phyloP scores from a whole-genome alignment of 1,140 invertebrate species.

The Philopotamus ludificatus region DNA sequence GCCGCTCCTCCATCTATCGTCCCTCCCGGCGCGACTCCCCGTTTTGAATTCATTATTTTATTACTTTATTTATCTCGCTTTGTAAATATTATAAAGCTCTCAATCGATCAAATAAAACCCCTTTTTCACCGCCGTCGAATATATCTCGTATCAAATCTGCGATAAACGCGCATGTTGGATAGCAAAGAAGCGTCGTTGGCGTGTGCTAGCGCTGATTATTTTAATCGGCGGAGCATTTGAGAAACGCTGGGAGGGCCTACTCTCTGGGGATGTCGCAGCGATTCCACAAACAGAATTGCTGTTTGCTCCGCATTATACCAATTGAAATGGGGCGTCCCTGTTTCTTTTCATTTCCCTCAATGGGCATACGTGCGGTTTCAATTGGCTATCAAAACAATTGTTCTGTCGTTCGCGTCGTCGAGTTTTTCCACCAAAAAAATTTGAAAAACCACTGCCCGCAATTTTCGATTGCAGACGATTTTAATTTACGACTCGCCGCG shows the following conservation, averaged over 20 bases:
- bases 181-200: neutral
- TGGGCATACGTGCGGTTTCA: no score
- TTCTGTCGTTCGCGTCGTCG: no score
- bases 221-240: neutral
- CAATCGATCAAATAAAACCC: conserved; percentile 6
- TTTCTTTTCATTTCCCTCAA: neutral
- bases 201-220: neutral
- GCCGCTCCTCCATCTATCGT: no score
- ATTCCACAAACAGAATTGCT: neutral
- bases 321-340: conserved; percentile 5
- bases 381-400: no score
- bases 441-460: no score
- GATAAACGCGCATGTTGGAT: neutral
- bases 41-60: conserved; percentile 27
- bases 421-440: neutral
- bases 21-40: neutral
- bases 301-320: conserved; percentile 12
- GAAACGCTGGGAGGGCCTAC: neutral
- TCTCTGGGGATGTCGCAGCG: conserved; percentile 7
- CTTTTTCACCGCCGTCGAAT: neutral
- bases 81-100: neutral
- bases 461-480: no score
- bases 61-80: conserved; percentile 18
- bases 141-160: no score
- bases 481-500: no score